Base-by-base conservation (phyloP, 23 tunicate species). In the Ciona savignyi region DNA sequence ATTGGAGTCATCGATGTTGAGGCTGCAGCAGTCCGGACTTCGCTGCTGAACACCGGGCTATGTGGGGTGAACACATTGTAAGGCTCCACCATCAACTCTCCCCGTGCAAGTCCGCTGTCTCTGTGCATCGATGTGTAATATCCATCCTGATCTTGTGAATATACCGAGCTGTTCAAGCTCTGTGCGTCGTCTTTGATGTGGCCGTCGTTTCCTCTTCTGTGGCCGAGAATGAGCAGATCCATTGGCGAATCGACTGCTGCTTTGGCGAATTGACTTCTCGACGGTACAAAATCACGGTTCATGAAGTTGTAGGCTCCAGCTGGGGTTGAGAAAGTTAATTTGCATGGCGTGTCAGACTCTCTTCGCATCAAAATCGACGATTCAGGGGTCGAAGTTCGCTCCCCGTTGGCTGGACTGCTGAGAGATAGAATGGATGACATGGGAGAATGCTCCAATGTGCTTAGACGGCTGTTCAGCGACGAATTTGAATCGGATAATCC, bases 301-400 rank as follows among this genome's bases (percentile, higher is more conserved):
- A 91, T 91, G 76, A 91, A 91, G 25, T 74, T 72, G 71, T 91
- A 85, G 26, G 83, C 97, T n/a, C 97, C 97, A 23, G 86, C 70
- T 20, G 97, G 83, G 0, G 83, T 82, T 33, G 79, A 66, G 71
- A 77, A 76, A 6, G 77, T 68, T 25, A 68, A 49, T 51, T 77
- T 70, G 32, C 86, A 81, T 3, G 95, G 85, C 29, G 85, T 72
- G 27, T 34, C 78, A 20, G 32, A 2, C 32, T 71, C 82, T 21
- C 66, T 20, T 1, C 82, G 51, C 1, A 61, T 34, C 29, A 15
- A 27, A 32, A 27, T 56, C 29, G 91, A 73, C 49, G 71, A 63
- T 22, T 83, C 81, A n/a, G 89, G 82, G 30, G 82, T 42, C 1
- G 82, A 65, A 1, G 72, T 34, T 22, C 51, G 32, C 6, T 70